A percentile compares a stretch with the other conserved stretches of the same genome.
Conservation (phyloP, 2,113 vertebrate genomes). For the Atherinomorus stipes region DNA sequence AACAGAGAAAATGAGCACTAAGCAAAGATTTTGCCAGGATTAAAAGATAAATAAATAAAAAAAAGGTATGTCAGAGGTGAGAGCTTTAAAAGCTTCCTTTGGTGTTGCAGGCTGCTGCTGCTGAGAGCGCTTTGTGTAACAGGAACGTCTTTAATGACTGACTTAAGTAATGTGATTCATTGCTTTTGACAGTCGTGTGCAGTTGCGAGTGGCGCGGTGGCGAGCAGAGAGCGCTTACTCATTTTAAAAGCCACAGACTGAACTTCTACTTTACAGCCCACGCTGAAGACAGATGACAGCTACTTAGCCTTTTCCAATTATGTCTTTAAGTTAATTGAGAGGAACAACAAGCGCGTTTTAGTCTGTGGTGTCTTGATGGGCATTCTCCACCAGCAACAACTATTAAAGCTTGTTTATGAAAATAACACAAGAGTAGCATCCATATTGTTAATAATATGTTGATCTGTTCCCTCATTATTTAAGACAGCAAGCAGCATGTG, state of each 20-base stretch:
- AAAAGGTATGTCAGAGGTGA: slow-evolving; percentile 50
- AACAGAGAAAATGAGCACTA: slow-evolving; percentile 12
- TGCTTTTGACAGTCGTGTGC: slow-evolving; percentile 57
- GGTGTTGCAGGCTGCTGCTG: slow-evolving; percentile 38
- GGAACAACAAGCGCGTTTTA: slow-evolving; percentile 62
- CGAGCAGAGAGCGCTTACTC: slow-evolving; percentile 18
- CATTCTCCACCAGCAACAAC: slow-evolving; percentile 21
- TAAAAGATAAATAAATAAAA: not conserved
- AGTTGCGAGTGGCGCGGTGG: slow-evolving; percentile 44
- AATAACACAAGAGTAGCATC: slow-evolving; percentile 52
- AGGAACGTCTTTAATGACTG: slow-evolving; percentile 60
- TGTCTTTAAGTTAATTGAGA: slow-evolving; percentile 73
- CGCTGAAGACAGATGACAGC: slow-evolving; percentile 60
- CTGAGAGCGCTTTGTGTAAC: slow-evolving; percentile 61
- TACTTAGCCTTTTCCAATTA: slow-evolving; percentile 71
- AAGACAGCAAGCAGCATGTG: slow-evolving; percentile 4
- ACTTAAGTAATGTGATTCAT: slow-evolving; percentile 68
- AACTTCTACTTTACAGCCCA: slow-evolving; percentile 55
- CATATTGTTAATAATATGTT: slow-evolving; percentile 56
- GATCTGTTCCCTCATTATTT: slow-evolving; percentile 36
- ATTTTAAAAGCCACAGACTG: slow-evolving; percentile 56
- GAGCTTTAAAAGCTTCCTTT: slow-evolving; percentile 55
- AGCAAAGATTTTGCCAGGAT: slow-evolving; percentile 12
- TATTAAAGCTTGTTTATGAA: slow-evolving; percentile 66
- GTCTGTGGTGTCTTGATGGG: slow-evolving; percentile 53